Evolutionary conservation across 2,888 invertebrate genomes (phyloP).

Genomic region (Cynaeus angustus): DNA sequence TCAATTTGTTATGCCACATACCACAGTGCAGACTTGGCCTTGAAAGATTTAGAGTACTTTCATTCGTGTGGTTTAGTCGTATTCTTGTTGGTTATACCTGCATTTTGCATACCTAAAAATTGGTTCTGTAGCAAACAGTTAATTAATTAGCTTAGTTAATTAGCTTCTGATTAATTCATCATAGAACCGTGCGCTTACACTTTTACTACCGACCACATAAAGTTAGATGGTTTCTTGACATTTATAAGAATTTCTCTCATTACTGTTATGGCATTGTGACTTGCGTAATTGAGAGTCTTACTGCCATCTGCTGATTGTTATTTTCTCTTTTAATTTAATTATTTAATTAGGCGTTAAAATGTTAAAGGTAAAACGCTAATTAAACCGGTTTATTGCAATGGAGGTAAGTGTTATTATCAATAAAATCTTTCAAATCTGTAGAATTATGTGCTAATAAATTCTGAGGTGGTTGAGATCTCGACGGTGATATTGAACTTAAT

Average conservation of each 20-base stretch:
- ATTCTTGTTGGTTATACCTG: slow-evolving; percentile 29
- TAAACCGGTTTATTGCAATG: slow-evolving; percentile 18
- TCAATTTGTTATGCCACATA: slow-evolving; percentile 42
- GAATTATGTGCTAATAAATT: slow-evolving; percentile 4
- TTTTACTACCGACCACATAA: slow-evolving; percentile 1
- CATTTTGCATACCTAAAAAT: slow-evolving; percentile 9
- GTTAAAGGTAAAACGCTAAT: slow-evolving; percentile 8
- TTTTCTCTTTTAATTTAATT: slow-evolving; percentile 7
- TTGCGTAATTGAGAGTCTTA: slow-evolving; percentile 7
- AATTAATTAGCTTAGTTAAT: neutral
- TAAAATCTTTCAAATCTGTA: slow-evolving; percentile 14
- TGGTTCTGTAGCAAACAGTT: neutral
- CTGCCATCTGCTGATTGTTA: slow-evolving; percentile 3
- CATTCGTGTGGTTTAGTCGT: slow-evolving; percentile 31
- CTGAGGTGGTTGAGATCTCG: slow-evolving; percentile 2
- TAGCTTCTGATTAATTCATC: neutral
- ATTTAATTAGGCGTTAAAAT: slow-evolving; percentile 14
- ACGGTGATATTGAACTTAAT: slow-evolving; percentile 6
- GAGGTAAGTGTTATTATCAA: slow-evolving; percentile 10
- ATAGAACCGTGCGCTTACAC: neutral
- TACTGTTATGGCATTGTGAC: slow-evolving; percentile 2
- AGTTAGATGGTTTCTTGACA: slow-evolving; percentile 6
- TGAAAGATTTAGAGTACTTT: slow-evolving; percentile 39
- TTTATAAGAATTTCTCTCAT: slow-evolving; percentile 11
- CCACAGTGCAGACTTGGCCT: slow-evolving; percentile 35